Evolutionary conservation across 2,888 invertebrate species (phyloP).

Genomic region (Anorthoa munda): DNA sequence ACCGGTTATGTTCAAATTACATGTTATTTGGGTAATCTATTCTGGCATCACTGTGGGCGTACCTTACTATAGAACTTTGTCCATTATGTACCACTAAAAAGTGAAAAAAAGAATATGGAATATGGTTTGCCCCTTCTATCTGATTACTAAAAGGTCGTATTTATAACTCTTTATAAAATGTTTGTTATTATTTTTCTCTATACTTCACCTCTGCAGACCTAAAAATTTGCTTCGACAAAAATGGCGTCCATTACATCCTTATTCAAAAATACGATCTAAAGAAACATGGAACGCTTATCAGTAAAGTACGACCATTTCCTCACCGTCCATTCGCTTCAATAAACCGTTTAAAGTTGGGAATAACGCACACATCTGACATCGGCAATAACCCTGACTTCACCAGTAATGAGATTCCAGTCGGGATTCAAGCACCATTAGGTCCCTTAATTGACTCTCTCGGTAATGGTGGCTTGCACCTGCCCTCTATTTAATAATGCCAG

Average conservation of each 20-base stretch:
- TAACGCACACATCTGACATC: slow-evolving; percentile 59
- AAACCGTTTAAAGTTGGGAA: slow-evolving; percentile 47
- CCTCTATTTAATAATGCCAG: slow-evolving; percentile 58
- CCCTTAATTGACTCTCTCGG: slow-evolving; percentile 70
- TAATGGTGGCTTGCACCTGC: slow-evolving; percentile 70
- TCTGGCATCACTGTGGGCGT: too few species aligned
- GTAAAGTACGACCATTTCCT: slow-evolving; percentile 6
- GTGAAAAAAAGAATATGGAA: too few species aligned
- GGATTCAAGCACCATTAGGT: slow-evolving; percentile 61
- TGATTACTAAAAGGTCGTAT: too few species aligned
- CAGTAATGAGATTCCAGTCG: slow-evolving; percentile 67
- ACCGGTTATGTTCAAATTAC: too few species aligned
- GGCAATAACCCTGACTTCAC: slow-evolving; percentile 60
- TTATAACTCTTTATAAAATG: too few species aligned
- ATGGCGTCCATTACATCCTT: not conserved
- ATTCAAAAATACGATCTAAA: not conserved
- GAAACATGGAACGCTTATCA: slow-evolving; percentile 18
- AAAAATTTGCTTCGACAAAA: too few species aligned
- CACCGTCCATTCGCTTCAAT: slow-evolving; percentile 17
- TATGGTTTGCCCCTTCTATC: too few species aligned
- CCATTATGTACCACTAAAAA: too few species aligned
- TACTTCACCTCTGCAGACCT: too few species aligned
- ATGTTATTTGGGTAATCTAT: too few species aligned
- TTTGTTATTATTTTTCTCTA: too few species aligned
- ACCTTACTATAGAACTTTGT: too few species aligned